Base-by-base conservation (phyloP, 2,113 vertebrate genomes). In the Tenrec ecaudatus region DNA sequence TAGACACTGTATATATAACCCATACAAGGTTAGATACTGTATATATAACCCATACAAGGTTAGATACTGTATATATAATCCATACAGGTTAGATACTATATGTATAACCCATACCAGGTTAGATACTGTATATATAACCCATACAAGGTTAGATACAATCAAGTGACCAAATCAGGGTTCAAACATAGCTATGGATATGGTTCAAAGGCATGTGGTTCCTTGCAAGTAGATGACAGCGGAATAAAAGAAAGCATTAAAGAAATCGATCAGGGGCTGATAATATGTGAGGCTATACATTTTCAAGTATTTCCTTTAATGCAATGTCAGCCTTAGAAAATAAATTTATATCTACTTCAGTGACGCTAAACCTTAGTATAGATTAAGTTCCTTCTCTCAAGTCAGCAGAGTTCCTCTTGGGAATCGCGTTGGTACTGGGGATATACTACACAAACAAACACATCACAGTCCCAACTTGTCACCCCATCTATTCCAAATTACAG, bases 231-330 rank as follows among this genome's bases (percentile, higher is more conserved):
- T 1, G 19, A 38, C 12, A 29, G n/a, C 29, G 0, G 53, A 47
- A n/a, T 0, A 9, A 38, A 31, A 38, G 40, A 20, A 19, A 17
- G 33, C 27, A 2, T 11, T 23, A 17, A 71, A 29, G 2, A 25
- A 3, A 17, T 0, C 22, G 62, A n/a, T 4, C 7, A 7, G 7
- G n/a, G 14, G 23, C 15, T 53, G 77, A 4, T 22, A 40, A 43
- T 17, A 0, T 2, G 22, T 68, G n/a, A 43, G 76, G 57, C 31
- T 2, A 22, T 0, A 1, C 0, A 4, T 8, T 1, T 8, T 14
- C 27, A 10, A 57, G 25, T 38, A 11, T 53, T 84, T 66, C 25
- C 62, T 40, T 57, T 62, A 33, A 11, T 7, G n/a, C 88, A 53
- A 47, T 0, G 16, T 25, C 11, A 38, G 33, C 19, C 40, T 12